Evolutionary conservation across 1,140 invertebrate genomes (phyloP).

Genomic region (Colletes gigas): DNA sequence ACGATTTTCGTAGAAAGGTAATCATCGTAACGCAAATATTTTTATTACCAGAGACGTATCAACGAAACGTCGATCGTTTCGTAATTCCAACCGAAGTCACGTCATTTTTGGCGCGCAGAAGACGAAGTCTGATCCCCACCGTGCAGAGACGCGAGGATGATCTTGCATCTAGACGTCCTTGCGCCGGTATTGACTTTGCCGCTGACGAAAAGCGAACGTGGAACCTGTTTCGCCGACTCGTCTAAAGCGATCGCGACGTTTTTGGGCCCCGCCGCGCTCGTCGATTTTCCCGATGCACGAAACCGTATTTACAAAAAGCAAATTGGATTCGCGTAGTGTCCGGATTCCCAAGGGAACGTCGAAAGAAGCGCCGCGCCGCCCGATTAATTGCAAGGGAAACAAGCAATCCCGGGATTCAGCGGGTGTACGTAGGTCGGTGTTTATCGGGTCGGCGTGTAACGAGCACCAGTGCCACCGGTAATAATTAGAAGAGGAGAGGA

Average conservation of each 20-base stretch:
- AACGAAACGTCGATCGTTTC: too few species aligned
- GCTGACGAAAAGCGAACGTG: constrained; percentile 42
- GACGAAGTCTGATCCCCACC: too few species aligned
- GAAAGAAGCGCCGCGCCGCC: constrained; percentile 9
- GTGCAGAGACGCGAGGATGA: background rate
- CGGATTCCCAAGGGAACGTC: too few species aligned
- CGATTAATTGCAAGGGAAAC: constrained; percentile 44
- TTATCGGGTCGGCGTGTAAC: constrained; percentile 36
- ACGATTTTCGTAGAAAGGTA: too few species aligned
- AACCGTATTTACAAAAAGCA: too few species aligned
- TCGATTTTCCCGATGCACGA: constrained; percentile 13
- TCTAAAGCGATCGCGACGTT: constrained; percentile 25
- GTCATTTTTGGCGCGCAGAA: background rate
- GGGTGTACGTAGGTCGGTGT: constrained; percentile 23
- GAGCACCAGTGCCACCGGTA: constrained; percentile 55
- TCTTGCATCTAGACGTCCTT: constrained; percentile 39
- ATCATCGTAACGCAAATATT: too few species aligned
- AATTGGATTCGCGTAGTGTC: too few species aligned
- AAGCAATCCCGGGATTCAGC: constrained; percentile 45
- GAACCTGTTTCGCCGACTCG: constrained; percentile 38
- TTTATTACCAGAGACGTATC: too few species aligned
- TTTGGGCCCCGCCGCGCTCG: background rate
- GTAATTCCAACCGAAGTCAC: background rate
- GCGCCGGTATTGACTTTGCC: constrained; percentile 46
- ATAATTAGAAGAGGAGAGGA: constrained; percentile 51